These are phyloP conservation scores for Rhincodon typus DNA, from an alignment of 2,797 vertebrate species.

Conservation along the genomic window DNA sequence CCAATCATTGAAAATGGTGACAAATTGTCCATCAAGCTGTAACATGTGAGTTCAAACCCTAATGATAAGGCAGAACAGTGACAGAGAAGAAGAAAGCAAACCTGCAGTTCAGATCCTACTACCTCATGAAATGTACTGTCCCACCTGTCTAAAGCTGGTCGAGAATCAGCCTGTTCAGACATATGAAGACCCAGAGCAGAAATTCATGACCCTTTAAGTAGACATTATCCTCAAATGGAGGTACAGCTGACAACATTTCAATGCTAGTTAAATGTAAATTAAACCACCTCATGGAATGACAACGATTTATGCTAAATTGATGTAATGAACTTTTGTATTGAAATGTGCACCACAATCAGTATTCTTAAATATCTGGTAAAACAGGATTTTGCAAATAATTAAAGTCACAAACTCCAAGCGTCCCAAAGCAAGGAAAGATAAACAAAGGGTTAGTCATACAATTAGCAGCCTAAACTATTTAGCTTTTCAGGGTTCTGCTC, in stretches of 20 bases:
- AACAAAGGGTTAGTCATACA: background rate
- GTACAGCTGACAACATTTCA: background rate
- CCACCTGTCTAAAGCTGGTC: too few species aligned
- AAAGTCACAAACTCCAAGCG: background rate
- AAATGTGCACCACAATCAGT: background rate
- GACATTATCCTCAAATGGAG: too few species aligned
- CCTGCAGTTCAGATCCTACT: too few species aligned
- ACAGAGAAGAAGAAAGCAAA: too few species aligned
- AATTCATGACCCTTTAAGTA: too few species aligned
- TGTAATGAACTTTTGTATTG: background rate
- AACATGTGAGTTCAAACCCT: too few species aligned
- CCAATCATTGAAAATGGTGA: too few species aligned
- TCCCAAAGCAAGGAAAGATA: background rate
- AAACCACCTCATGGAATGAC: background rate
- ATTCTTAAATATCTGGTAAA: background rate
- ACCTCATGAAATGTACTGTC: too few species aligned
- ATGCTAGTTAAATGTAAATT: background rate
- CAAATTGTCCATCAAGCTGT: too few species aligned
- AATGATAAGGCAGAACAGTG: too few species aligned
- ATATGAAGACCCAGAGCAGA: too few species aligned
- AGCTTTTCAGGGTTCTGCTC: background rate
- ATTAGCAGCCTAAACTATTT: slow-evolving; percentile 4
- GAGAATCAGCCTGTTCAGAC: too few species aligned
- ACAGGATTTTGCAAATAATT: slow-evolving; percentile 10
- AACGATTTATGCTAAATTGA: background rate